Conservation (phyloP, 2,113 vertebrate genomes). For the Thunnus maccoyii region DNA sequence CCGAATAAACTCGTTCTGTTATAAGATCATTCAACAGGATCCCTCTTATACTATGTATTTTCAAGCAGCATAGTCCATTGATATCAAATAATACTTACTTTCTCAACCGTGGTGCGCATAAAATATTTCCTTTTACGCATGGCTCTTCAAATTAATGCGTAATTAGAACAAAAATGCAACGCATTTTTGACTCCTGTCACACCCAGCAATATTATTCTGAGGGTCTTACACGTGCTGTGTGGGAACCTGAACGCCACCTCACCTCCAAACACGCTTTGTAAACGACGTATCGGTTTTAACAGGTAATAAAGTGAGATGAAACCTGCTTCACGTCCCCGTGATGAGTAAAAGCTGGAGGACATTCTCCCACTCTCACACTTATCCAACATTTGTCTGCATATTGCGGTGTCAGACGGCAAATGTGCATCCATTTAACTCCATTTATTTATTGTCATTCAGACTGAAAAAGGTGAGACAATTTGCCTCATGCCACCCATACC, state of each 20-base stretch:
- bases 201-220: not conserved
- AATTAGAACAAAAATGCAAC: not conserved
- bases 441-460: not conserved
- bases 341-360: slow-evolving; percentile 26
- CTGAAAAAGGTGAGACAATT: not conserved
- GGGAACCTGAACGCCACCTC: slow-evolving; percentile 35
- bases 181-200: not conserved
- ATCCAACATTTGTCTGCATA: slow-evolving; percentile 23
- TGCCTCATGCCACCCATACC: not conserved
- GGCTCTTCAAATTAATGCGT: not conserved
- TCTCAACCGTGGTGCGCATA: not conserved
- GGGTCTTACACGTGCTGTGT: not conserved
- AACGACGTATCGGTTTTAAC: slow-evolving; percentile 49
- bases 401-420: slow-evolving; percentile 6
- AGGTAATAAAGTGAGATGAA: slow-evolving; percentile 59
- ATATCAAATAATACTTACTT: not conserved
- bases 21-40: not conserved
- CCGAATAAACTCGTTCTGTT: not conserved
- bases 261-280: slow-evolving; percentile 17
- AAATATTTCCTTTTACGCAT: slow-evolving; percentile 23
- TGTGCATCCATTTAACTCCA: not conserved
- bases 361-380: slow-evolving; percentile 49
- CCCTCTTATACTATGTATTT: not conserved
- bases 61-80: not conserved
- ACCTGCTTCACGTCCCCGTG: slow-evolving; percentile 36